Base-by-base conservation (phyloP, 2,113 vertebrate genomes). In the Poeciliopsis retropinna region DNA sequence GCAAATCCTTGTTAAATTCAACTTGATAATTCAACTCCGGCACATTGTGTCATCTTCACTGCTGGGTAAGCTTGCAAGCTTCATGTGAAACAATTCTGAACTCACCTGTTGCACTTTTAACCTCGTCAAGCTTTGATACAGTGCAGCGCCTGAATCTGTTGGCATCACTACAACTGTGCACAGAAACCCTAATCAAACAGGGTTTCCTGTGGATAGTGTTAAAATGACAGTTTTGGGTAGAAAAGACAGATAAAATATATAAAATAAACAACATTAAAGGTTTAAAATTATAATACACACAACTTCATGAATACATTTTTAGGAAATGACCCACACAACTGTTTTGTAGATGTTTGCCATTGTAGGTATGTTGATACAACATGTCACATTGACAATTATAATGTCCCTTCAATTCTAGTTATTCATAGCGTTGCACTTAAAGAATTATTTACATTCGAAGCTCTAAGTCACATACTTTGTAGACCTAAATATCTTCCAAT, bases 121-220 rank as follows among this genome's bases (percentile, higher is more conserved):
- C 92, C 89, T 87, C 32, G 0, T 66, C 12, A 32, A 85, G 77
- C 41, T 76, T 85, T 88, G 85, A 91, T 88, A 70, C 76, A 89
- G 88, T 81, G 89, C 78, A 75, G 79, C 69, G 67, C 64, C 68
- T 13, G 30, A 81, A 90, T 82, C 75, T 82, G 83, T 81, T 84
- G 87, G 87, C 84, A 81, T 81, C 72, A 41, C 44, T 2, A 27
- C 5, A 25, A 70, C 60, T 64, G 78, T 85, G 89, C 80, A 22
- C 77, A 80, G 84, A 87, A 89, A 89, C 44, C 66, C 72, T 69
- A 88, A 90, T 87, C 82, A 76, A 70, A 47, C 5, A 47, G 15
- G 15, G 14, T 47, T 47, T 47, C 15, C 15, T 47, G 44, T 6
- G 44, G 44, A 47, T 68, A 73, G 81, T 73, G 66, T 29, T 71